phyloP scores from a whole-genome alignment of 1,140 invertebrate genomes.

The Drosophila jambulina region DNA sequence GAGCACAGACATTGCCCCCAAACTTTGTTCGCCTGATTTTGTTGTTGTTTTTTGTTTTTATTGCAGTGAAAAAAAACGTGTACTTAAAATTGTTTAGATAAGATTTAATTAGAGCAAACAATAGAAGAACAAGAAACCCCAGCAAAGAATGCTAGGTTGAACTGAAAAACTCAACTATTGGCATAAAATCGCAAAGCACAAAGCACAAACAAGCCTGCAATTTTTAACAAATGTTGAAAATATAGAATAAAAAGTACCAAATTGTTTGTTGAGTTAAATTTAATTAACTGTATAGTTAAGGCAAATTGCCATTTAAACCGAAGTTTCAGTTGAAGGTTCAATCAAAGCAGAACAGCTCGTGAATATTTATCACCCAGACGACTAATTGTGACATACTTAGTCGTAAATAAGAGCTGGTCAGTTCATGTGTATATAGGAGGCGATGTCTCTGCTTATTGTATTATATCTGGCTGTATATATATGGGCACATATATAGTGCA shows the following conservation, averaged over 20 bases:
- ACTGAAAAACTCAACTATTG: not conserved
- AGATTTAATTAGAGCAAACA: slow-evolving; percentile 55
- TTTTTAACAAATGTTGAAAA: not conserved
- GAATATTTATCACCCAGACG: slow-evolving; percentile 57
- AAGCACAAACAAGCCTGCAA: too few relatives aligned
- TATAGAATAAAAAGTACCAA: not conserved
- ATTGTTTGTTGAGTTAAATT: not conserved
- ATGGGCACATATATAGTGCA: not conserved
- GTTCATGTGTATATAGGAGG: slow-evolving; percentile 20
- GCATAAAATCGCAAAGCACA: not conserved
- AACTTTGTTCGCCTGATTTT: slow-evolving; percentile 4
- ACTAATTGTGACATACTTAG: slow-evolving; percentile 46
- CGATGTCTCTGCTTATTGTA: slow-evolving; percentile 15
- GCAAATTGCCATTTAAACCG: not conserved
- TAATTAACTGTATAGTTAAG: too few relatives aligned
- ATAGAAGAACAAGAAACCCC: not conserved
- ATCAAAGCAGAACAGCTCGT: slow-evolving; percentile 29
- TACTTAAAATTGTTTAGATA: slow-evolving; percentile 61
- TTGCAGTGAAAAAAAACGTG: slow-evolving; percentile 30
- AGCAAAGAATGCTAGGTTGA: not conserved
- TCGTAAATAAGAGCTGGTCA: slow-evolving; percentile 28
- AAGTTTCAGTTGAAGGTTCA: slow-evolving; percentile 31
- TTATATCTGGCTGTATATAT: slow-evolving; percentile 10
- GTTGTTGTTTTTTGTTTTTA: slow-evolving; percentile 1
- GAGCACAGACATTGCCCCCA: slow-evolving; percentile 19